Percentiles rank a stretch among this genome's conserved stretches.
Conservation (phyloP, 2,113 vertebrate species). For the Myotis yumanensis region DNA sequence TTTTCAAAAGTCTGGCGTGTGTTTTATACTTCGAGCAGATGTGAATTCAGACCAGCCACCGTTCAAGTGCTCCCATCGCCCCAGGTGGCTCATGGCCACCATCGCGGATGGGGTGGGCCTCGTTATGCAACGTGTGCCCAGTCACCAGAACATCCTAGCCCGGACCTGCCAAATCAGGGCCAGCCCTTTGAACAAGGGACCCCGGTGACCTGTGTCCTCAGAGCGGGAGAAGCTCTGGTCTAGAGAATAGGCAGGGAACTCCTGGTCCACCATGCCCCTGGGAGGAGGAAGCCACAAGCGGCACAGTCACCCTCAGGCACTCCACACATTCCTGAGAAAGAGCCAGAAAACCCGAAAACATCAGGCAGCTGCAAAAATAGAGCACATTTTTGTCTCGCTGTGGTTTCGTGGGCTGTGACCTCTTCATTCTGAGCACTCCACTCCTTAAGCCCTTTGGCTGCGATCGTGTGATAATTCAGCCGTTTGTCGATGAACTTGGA, state of each 20-base stretch:
- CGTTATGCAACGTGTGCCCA: too few relatives aligned
- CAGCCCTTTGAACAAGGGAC: background rate
- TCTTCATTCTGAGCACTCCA: background rate
- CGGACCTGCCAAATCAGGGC: background rate
- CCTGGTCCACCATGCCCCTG: background rate
- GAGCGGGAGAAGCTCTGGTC: background rate
- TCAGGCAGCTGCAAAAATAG: background rate
- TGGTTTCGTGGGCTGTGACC: background rate
- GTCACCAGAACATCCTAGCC: background rate
- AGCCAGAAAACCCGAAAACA: background rate
- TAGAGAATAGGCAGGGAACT: background rate
- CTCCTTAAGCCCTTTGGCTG: background rate
- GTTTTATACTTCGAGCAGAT: background rate
- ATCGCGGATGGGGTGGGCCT: background rate
- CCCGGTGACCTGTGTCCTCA: background rate
- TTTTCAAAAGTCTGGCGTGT: background rate
- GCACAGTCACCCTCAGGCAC: background rate
- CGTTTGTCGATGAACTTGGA: constrained; percentile 29
- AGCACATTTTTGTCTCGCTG: background rate
- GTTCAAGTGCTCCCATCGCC: background rate
- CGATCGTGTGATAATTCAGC: constrained; percentile 67
- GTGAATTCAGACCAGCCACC: background rate
- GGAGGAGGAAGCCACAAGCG: background rate
- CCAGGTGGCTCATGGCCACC: background rate
- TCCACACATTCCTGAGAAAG: background rate